A percentile compares a stretch with the other conserved stretches of the same genome.
Evolutionary conservation across 2,888 invertebrate species (phyloP).

Genomic region (Exephanes ischioxanthus): DNA sequence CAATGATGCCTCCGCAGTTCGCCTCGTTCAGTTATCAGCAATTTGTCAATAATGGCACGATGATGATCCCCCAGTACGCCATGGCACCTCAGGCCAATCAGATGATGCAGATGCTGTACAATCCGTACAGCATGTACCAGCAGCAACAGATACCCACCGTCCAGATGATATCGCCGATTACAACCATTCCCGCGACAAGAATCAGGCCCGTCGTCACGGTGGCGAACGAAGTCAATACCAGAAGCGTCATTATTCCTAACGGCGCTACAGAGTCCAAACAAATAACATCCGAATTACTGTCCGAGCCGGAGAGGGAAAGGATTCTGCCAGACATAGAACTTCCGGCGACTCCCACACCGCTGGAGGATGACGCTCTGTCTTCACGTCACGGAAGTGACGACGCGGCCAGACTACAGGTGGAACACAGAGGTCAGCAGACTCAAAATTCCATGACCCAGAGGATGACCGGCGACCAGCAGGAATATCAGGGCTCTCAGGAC

Average conservation of each 20-base stretch:
- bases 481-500: slow-evolving; percentile 51
- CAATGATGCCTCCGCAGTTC: slow-evolving; percentile 83
- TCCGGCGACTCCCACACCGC: slow-evolving; percentile 68
- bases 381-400: slow-evolving; percentile 56
- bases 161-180: slow-evolving; percentile 85
- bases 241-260: slow-evolving; percentile 72
- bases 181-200: slow-evolving; percentile 82
- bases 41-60: slow-evolving; percentile 86
- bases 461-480: slow-evolving; percentile 46
- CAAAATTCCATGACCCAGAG: slow-evolving; percentile 64
- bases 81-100: slow-evolving; percentile 86
- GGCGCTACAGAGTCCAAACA: slow-evolving; percentile 74
- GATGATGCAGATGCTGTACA: slow-evolving; percentile 86
- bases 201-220: slow-evolving; percentile 76
- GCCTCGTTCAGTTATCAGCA: slow-evolving; percentile 87
- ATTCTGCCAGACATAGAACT: slow-evolving; percentile 78
- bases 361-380: slow-evolving; percentile 33
- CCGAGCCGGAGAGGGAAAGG: slow-evolving; percentile 75
- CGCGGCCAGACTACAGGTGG: slow-evolving; percentile 63
- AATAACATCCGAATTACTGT: slow-evolving; percentile 74
- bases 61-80: slow-evolving; percentile 86
- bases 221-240: slow-evolving; percentile 69
- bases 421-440: slow-evolving; percentile 74
- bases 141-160: slow-evolving; percentile 86
- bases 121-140: slow-evolving; percentile 86